phyloP scores from a whole-genome alignment of 2,113 vertebrate species.

The Chamaetylas fuelleborni region DNA sequence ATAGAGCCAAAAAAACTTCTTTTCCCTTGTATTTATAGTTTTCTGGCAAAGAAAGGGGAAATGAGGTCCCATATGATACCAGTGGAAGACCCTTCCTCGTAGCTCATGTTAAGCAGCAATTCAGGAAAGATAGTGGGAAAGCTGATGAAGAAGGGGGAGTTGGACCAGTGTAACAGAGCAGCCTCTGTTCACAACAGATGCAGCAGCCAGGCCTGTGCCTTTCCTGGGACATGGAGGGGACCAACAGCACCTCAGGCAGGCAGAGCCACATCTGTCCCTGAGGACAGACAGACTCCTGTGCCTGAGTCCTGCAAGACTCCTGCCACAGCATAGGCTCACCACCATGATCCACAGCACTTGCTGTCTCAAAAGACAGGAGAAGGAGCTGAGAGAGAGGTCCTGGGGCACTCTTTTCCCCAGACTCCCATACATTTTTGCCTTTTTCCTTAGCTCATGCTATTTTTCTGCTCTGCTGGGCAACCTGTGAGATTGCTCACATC shows the following conservation, averaged over 20 bases:
- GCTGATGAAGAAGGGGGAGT: not conserved
- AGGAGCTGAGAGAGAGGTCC: not conserved
- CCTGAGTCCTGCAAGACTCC: too few species aligned
- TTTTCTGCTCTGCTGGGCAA: not conserved
- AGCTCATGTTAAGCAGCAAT: fast-evolving
- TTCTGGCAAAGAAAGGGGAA: not conserved
- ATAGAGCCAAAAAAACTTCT: not conserved
- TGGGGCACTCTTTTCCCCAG: not conserved
- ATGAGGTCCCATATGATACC: not conserved
- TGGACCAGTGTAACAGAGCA: not conserved
- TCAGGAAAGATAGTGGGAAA: not conserved
- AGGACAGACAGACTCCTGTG: not conserved
- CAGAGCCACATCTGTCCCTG: not conserved
- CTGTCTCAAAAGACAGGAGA: not conserved
- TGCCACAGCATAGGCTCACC: fast-evolving
- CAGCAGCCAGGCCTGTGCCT: not conserved
- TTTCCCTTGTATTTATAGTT: not conserved
- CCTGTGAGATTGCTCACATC: not conserved
- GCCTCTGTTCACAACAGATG: not conserved
- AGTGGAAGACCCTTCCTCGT: not conserved
- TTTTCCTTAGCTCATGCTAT: not conserved
- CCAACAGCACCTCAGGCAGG: not conserved
- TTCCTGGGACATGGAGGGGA: not conserved
- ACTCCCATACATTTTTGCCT: not conserved
- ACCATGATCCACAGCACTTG: fast-evolving